A percentile compares a stretch with the other conserved stretches of the same genome.
Evolutionary conservation across 2,797 vertebrate species (phyloP).

Genomic region (Aeoliscus strigatus): DNA sequence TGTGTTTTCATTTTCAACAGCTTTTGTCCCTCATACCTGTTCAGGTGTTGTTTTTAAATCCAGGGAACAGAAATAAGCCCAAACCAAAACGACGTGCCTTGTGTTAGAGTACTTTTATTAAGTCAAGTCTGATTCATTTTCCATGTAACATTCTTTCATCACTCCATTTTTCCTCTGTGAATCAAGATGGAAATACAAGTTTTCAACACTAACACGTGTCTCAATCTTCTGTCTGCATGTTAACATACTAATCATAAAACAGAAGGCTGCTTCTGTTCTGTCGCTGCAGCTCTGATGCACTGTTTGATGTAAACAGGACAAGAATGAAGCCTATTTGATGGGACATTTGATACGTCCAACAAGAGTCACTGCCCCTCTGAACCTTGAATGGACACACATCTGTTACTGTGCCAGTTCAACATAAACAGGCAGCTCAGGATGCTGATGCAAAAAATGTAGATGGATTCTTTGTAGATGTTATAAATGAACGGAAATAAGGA

Average conservation of each 20-base stretch:
- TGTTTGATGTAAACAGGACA: too few species aligned
- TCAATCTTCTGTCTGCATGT: neutral
- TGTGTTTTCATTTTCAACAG: slow-evolving; percentile 6
- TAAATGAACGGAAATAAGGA: too few species aligned
- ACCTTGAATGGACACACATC: slow-evolving; percentile 38
- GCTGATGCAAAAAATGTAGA: neutral
- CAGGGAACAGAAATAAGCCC: slow-evolving; percentile 8
- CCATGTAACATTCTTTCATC: slow-evolving; percentile 27
- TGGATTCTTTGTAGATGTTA: too few species aligned
- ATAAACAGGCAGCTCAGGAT: slow-evolving; percentile 3
- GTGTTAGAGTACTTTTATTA: slow-evolving; percentile 23
- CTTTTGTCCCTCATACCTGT: slow-evolving; percentile 14
- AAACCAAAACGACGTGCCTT: slow-evolving; percentile 6
- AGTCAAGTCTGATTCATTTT: slow-evolving; percentile 27
- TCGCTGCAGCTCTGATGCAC: too few species aligned
- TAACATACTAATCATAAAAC: too few species aligned
- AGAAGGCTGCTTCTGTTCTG: too few species aligned
- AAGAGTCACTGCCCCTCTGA: slow-evolving; percentile 2
- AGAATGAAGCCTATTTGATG: neutral
- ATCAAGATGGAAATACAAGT: slow-evolving; percentile 41
- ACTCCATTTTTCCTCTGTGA: slow-evolving; percentile 27
- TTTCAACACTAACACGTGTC: slow-evolving; percentile 14
- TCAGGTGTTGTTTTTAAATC: slow-evolving; percentile 17
- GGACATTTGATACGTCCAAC: neutral
- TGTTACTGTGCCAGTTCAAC: slow-evolving; percentile 4